These are phyloP conservation scores for Drosophila bocki DNA, from an alignment of 1,140 invertebrate genomes.

Conservation along the genomic window DNA sequence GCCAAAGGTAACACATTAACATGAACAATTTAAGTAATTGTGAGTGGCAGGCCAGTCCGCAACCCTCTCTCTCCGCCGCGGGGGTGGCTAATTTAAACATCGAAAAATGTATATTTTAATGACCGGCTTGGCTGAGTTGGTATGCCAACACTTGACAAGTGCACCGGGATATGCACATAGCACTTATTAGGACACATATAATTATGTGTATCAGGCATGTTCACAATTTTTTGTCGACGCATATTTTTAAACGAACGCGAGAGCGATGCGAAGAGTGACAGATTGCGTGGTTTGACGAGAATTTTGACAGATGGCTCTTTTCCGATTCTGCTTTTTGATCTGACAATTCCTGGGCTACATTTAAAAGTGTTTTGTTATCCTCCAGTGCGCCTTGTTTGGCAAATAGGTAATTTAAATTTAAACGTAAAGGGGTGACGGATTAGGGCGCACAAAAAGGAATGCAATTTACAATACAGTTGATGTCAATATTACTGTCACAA, in stretches of 20 bases:
- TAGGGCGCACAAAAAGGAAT: constrained; percentile 35
- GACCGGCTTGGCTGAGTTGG: constrained; percentile 55
- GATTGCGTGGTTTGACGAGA: constrained; percentile 74
- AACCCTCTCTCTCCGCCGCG: constrained; percentile 50
- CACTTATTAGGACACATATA: constrained; percentile 63
- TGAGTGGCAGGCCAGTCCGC: constrained; percentile 29
- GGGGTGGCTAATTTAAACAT: constrained; percentile 49
- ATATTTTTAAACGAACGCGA: constrained; percentile 49
- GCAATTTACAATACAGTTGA: constrained; percentile 36
- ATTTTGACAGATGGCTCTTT: constrained; percentile 84
- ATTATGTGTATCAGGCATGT: constrained; percentile 55
- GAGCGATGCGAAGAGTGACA: constrained; percentile 46
- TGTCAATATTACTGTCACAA: constrained; percentile 68
- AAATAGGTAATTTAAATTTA: constrained; percentile 77
- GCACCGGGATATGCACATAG: constrained; percentile 58
- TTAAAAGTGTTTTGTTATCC: constrained; percentile 82
- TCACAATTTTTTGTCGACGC: constrained; percentile 52
- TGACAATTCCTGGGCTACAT: constrained; percentile 72
- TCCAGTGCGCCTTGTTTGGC: constrained; percentile 68
- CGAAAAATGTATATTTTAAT: constrained; percentile 74
- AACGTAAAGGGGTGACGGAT: constrained; percentile 56
- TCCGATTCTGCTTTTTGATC: constrained; percentile 79
- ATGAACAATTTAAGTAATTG: constrained; percentile 59
- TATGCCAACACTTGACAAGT: constrained; percentile 80
- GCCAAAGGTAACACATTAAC: constrained; percentile 75